These are phyloP conservation scores for Diuraphis noxia DNA, from an alignment of 1,140 invertebrate genomes.

Conservation along the genomic window DNA sequence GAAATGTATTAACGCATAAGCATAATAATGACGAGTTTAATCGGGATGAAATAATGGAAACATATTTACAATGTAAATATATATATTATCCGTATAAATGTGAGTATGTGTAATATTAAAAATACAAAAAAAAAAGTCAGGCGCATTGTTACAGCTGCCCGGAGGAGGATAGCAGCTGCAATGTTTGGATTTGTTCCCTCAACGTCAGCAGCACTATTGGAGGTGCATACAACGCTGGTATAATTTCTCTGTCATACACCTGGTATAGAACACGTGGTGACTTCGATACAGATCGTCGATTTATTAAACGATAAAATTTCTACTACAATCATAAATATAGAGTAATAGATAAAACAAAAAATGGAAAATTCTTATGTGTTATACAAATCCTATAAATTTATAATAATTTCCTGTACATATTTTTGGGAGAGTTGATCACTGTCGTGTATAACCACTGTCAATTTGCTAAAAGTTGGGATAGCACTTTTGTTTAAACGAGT, in stretches of 20 bases:
- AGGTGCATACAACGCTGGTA: slow-evolving; percentile 10
- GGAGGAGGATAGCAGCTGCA: slow-evolving; percentile 49
- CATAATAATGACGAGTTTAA: slow-evolving; percentile 2
- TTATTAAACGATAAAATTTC: slow-evolving; percentile 15
- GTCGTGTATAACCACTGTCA: background rate
- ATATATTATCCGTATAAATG: background rate
- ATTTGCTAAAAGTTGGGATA: background rate
- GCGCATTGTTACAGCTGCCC: slow-evolving; percentile 50
- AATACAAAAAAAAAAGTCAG: slow-evolving; percentile 35
- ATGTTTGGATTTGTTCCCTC: slow-evolving; percentile 51
- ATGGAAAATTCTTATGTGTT: background rate
- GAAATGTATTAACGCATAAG: background rate
- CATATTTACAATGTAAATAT: background rate
- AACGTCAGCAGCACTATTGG: slow-evolving; percentile 39
- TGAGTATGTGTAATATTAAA: background rate
- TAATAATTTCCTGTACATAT: background rate
- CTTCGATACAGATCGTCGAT: slow-evolving; percentile 51
- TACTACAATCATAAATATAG: background rate
- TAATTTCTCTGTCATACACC: slow-evolving; percentile 53
- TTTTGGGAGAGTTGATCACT: background rate
- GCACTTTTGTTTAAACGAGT: background rate
- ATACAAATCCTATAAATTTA: background rate
- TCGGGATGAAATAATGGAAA: background rate
- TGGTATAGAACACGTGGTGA: slow-evolving; percentile 47
- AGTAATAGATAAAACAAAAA: background rate